phyloP scores from a whole-genome alignment of 2,797 vertebrate species.

The Melopsittacus undulatus region DNA sequence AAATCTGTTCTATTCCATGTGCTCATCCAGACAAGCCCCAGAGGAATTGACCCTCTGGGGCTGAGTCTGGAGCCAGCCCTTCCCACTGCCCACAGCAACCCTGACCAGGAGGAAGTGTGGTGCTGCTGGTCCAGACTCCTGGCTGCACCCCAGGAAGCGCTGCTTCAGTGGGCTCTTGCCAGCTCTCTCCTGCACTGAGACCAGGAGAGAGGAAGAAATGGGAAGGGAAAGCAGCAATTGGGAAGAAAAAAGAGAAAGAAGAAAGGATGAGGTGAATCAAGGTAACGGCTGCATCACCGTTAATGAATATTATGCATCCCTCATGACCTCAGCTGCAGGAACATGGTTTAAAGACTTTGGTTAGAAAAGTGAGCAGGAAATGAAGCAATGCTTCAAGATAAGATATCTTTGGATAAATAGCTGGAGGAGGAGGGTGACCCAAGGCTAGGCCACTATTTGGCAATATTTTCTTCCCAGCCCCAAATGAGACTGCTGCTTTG shows the following conservation, averaged over 20 bases:
- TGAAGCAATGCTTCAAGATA: slow-evolving; percentile 33
- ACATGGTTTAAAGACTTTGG: not conserved
- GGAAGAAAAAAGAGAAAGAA: not conserved
- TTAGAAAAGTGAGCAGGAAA: slow-evolving; percentile 37
- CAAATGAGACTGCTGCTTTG: not conserved
- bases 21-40: not conserved
- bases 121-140: not conserved
- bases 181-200: not conserved
- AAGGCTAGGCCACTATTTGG: not conserved
- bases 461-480: slow-evolving; percentile 20
- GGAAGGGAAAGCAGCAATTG: not conserved
- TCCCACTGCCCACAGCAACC: not conserved
- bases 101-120: not conserved
- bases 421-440: not conserved
- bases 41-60: not conserved
- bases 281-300: not conserved
- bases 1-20: not conserved
- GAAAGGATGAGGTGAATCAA: not conserved
- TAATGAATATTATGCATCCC: not conserved
- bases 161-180: not conserved
- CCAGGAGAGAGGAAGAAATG: not conserved
- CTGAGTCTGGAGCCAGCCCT: not conserved
- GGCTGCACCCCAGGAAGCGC: not conserved
- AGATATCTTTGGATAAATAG: slow-evolving; percentile 24
- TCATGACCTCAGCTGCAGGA: not conserved